Percentiles rank a stretch among this genome's conserved stretches.
phyloP scores from a whole-genome alignment of 2,888 invertebrate species.

The Tachina grossa region DNA sequence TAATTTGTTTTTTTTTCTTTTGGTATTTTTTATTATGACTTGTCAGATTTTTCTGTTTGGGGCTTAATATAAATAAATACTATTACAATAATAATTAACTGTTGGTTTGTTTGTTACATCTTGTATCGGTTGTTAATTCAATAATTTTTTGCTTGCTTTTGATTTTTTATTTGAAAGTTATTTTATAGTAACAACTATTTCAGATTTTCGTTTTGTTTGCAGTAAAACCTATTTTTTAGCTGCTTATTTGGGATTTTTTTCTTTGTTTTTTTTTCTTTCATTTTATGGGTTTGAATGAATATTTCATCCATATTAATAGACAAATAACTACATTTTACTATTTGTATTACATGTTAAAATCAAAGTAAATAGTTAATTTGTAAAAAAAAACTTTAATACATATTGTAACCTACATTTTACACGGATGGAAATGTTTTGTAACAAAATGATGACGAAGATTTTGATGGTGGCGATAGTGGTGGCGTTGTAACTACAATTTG shows the following conservation, averaged over 20 bases:
- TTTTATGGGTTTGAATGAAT: slow-evolving; percentile 35
- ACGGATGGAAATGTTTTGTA: slow-evolving; percentile 52
- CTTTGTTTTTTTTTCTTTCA: not conserved
- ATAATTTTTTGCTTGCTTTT: slow-evolving; percentile 24
- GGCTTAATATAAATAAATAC: slow-evolving; percentile 36
- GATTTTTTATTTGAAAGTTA: slow-evolving; percentile 42
- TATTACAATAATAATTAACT: slow-evolving; percentile 55
- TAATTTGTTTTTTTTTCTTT: not conserved
- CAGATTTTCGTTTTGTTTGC: slow-evolving; percentile 9
- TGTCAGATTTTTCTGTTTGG: slow-evolving; percentile 24
- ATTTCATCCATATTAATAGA: slow-evolving; percentile 33
- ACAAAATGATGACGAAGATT: slow-evolving; percentile 29
- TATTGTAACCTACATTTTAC: slow-evolving; percentile 39
- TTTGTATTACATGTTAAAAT: slow-evolving; percentile 51
- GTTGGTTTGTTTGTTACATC: slow-evolving; percentile 34
- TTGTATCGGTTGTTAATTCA: slow-evolving; percentile 24
- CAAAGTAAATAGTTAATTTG: slow-evolving; percentile 15
- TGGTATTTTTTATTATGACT: slow-evolving; percentile 22
- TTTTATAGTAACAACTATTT: slow-evolving; percentile 44
- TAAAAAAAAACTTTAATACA: slow-evolving; percentile 14
- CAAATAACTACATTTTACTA: slow-evolving; percentile 54
- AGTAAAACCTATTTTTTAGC: slow-evolving; percentile 41
- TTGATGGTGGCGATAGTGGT: not conserved
- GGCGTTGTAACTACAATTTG: not conserved
- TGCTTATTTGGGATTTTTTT: slow-evolving; percentile 25